Conservation (phyloP, 2,113 vertebrate species). For the Camarhynchus parvulus region DNA sequence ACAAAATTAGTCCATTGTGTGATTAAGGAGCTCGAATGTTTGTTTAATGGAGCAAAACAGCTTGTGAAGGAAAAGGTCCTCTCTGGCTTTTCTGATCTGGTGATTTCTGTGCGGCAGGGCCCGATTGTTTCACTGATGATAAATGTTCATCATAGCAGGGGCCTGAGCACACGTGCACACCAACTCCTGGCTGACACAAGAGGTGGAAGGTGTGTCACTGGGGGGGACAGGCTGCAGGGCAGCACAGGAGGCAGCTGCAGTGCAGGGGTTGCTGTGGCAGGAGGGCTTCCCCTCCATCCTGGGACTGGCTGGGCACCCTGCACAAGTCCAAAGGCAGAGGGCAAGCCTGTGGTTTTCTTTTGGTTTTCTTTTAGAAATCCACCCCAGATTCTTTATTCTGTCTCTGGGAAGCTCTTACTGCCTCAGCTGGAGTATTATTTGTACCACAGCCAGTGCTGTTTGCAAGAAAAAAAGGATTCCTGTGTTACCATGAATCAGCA, state of each 20-base stretch:
- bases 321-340: background rate
- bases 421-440: slow-evolving; percentile 6
- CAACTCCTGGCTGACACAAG: background rate
- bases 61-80: background rate
- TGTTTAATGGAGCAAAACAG: background rate
- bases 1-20: background rate
- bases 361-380: background rate
- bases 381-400: background rate
- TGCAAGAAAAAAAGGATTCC: background rate
- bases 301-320: background rate
- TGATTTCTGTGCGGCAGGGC: background rate
- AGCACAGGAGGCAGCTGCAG: background rate
- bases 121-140: background rate
- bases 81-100: background rate
- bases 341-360: background rate
- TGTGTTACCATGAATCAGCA: slow-evolving; percentile 56
- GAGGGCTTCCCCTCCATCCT: background rate
- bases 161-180: background rate
- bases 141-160: background rate
- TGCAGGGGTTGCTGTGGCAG: background rate
- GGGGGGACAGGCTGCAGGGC: background rate
- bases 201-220: background rate
- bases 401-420: background rate
- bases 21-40: background rate
- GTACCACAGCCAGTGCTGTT: background rate